These are phyloP conservation scores for Copidosoma floridanum DNA, from an alignment of 1,140 invertebrate genomes.

Conservation along the genomic window DNA sequence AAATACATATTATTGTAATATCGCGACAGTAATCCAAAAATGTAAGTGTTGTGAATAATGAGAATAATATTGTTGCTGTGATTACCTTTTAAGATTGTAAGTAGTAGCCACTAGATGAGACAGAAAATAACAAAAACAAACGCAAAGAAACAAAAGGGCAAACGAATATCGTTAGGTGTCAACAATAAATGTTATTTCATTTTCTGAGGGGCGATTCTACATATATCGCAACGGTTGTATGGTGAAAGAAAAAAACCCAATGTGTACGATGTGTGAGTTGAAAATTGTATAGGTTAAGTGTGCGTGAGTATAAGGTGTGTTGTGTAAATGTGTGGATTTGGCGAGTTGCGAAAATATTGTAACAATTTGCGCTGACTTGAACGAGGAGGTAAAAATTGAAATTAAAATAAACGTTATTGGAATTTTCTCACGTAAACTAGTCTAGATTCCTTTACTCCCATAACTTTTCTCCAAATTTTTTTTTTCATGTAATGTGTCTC, in stretches of 20 bases:
- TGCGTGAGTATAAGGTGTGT: too few species aligned
- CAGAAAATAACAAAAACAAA: slow-evolving; percentile 32
- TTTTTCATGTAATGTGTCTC: too few species aligned
- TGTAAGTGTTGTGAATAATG: slow-evolving; percentile 59
- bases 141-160: too few species aligned
- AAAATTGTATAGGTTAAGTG: too few species aligned
- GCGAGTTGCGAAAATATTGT: slow-evolving; percentile 12
- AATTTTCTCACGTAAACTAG: slow-evolving; percentile 19
- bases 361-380: slow-evolving; percentile 17
- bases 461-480: too few species aligned
- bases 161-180: slow-evolving; percentile 57
- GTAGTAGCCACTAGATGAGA: slow-evolving; percentile 53
- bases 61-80: slow-evolving; percentile 60
- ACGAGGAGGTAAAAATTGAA: slow-evolving; percentile 15
- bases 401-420: slow-evolving; percentile 28
- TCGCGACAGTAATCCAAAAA: slow-evolving; percentile 56
- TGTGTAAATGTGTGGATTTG: not conserved
- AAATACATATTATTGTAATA: slow-evolving; percentile 35
- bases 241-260: too few species aligned
- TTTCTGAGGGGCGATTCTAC: too few species aligned
- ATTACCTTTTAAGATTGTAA: slow-evolving; percentile 60
- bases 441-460: not conserved
- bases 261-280: too few species aligned
- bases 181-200: slow-evolving; percentile 59
- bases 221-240: too few species aligned